Percentiles rank a stretch among this genome's conserved stretches.
Evolutionary conservation across 2,113 vertebrate genomes (phyloP).

Genomic region (Oryzias javanicus): DNA sequence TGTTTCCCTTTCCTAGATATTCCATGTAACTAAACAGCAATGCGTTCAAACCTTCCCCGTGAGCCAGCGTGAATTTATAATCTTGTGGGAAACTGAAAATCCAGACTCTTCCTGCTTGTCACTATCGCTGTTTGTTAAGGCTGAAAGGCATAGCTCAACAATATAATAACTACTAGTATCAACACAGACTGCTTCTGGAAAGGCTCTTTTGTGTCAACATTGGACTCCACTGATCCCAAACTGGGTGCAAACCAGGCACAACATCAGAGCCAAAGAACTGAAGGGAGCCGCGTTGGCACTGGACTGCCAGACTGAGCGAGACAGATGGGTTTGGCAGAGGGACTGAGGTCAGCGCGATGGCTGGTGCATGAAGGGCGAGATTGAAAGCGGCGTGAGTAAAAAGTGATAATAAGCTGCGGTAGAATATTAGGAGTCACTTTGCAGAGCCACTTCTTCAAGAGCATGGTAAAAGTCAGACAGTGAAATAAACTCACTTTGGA

Average conservation of each 20-base stretch:
- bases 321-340: conserved; percentile 46
- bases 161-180: conserved; percentile 55
- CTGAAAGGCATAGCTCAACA: conserved; percentile 38
- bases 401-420: conserved; percentile 25
- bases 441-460: conserved; percentile 22
- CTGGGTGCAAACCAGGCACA: conserved; percentile 57
- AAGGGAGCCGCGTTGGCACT: conserved; percentile 35
- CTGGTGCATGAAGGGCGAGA: conserved; percentile 34
- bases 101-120: neutral
- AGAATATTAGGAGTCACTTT: conserved; percentile 35
- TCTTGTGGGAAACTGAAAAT: neutral
- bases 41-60: neutral
- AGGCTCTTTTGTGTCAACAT: conserved; percentile 53
- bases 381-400: conserved; percentile 17
- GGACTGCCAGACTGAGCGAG: conserved; percentile 55
- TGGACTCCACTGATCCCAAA: conserved; percentile 46
- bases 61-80: neutral
- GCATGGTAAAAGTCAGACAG: conserved; percentile 39
- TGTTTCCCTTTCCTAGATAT: conserved; percentile 23
- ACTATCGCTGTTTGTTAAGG: conserved; percentile 4
- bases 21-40: conserved; percentile 4
- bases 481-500: conserved; percentile 7
- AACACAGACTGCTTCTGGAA: conserved; percentile 35
- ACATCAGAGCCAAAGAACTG: conserved; percentile 49
- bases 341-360: conserved; percentile 31